Percentiles rank a stretch among this genome's conserved stretches.
These are phyloP conservation scores for Eucidaris tribuloides DNA, from an alignment of 35 echinoderm and acorn worm species.

Conservation along the genomic window DNA sequence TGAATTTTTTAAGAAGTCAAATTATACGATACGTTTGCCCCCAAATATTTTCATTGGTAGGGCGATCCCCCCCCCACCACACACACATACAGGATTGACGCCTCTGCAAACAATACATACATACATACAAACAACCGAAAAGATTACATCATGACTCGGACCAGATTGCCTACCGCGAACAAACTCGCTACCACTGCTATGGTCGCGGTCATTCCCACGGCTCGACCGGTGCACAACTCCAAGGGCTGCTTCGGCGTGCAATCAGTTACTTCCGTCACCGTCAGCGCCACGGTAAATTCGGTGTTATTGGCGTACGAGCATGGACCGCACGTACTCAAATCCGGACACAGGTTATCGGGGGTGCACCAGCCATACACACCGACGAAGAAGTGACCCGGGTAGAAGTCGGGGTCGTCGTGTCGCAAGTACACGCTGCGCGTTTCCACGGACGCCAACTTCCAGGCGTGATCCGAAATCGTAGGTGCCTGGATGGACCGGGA, in stretches of 20 bases:
- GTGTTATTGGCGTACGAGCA: constrained; percentile 65
- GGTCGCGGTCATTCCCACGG: neutral
- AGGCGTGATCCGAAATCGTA: constrained; percentile 78
- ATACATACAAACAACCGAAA: no score
- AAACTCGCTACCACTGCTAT: no score
- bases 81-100: no score
- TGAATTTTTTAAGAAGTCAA: no score
- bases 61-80: no score
- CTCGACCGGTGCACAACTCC: neutral
- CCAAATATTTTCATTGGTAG: no score
- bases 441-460: constrained; percentile 77
- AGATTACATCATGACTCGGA: no score
- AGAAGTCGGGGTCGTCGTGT: constrained; percentile 59
- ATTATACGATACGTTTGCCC: no score
- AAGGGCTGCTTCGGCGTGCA: constrained; percentile 17
- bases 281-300: constrained; percentile 28
- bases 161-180: no score
- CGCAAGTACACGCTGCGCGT: constrained; percentile 61
- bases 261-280: constrained; percentile 3
- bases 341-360: constrained; percentile 52
- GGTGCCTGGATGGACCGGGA: constrained; percentile 77
- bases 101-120: no score
- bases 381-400: constrained; percentile 76
- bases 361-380: constrained; percentile 97
- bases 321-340: constrained; percentile 70